Base-by-base conservation (phyloP, 1,140 invertebrate genomes). In the Zeugodacus cucurbitae region DNA sequence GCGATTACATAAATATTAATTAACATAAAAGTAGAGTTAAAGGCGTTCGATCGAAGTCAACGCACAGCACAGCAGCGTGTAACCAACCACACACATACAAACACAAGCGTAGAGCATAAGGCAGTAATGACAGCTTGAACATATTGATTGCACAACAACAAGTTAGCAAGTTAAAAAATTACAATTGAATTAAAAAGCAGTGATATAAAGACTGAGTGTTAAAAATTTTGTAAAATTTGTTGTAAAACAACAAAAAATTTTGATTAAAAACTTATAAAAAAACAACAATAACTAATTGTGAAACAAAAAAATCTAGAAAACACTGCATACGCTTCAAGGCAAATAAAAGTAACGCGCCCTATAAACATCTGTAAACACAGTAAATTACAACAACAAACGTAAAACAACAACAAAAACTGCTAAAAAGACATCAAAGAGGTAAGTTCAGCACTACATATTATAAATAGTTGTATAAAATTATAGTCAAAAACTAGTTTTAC, bases 81-180 rank as follows among this genome's bases (percentile, higher is more conserved):
- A 20, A 6, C 20, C 17, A 74, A 17, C 41, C 32, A 22, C 70
- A 44, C 20, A 74, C 17, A 7, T 17, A n/a, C 48, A 54, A 74
- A 41, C 5, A 1, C 14, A 34, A 34, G 29, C 32, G 26, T 67
- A 67, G 6, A 5, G 62, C n/a, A n/a, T 20, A 17, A 22, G 22
- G 37, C 29, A 26, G 37, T 17, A 74, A 14, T 74, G 70, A 44
- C 70, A 37, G 14, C 6, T 34, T 20, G 20, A n/a, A 20, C 70
- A 74, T 41, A 74, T 74, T 74, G 70, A 74, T 74, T 74, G 70
- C 70, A 74, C 70, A 74, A 74, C 70, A 74, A 74, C 70, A 74
- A 74, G 37, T n/a, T n/a, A 8, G 70, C 37, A 44, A 74, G 10
- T 67, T 14, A 67, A 34, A 67, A 17, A 67, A 11, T 67, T 32